Conservation (phyloP, 2,113 vertebrate genomes). For the Coracopsis vasa region DNA sequence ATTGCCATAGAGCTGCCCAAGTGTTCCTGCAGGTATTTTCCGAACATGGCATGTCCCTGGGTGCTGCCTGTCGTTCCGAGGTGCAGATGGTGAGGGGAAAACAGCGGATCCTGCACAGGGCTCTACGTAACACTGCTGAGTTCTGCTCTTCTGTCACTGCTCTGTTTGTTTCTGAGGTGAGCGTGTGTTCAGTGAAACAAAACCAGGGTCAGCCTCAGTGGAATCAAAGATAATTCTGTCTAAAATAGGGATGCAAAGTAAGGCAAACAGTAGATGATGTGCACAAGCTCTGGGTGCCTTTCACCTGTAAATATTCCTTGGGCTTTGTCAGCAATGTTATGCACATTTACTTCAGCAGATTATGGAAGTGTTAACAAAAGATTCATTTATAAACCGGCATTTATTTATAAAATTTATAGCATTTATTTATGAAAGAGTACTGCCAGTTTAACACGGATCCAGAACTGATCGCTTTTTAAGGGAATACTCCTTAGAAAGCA, state of each 20-base stretch:
- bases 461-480: neutral
- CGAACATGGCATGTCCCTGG: neutral
- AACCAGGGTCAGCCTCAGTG: neutral
- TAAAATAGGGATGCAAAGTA: neutral
- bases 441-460: accelerated
- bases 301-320: neutral
- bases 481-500: neutral
- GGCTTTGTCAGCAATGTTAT: neutral
- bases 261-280: neutral
- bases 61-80: accelerated
- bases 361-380: neutral
- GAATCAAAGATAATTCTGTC: neutral
- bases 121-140: neutral
- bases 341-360: neutral
- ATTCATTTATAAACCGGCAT: neutral
- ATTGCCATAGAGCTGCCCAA: neutral
- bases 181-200: neutral
- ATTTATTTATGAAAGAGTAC: neutral
- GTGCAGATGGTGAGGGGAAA: neutral
- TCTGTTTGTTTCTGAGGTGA: neutral
- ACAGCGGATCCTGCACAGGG: neutral
- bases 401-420: neutral
- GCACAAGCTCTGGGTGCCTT: neutral
- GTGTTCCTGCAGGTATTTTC: neutral
- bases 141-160: neutral